Percentiles rank a stretch among this genome's conserved stretches.
These are phyloP conservation scores for Drosophila orosa DNA, from an alignment of 1,140 invertebrate species.

Conservation along the genomic window DNA sequence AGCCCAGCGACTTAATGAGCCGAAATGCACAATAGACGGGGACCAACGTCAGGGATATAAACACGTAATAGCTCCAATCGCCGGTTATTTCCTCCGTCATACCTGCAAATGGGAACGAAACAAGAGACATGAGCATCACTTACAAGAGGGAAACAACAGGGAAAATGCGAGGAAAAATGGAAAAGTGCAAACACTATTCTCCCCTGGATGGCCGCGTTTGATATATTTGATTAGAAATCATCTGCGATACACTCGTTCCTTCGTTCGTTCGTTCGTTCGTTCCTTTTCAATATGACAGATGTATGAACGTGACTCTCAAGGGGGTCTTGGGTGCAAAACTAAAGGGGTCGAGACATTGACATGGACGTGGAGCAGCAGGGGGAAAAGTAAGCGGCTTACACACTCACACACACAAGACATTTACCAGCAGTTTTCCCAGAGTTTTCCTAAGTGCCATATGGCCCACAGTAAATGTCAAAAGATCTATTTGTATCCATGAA, in stretches of 20 bases:
- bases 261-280: background rate
- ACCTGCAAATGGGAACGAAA: constrained; percentile 48
- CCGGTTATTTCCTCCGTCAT: constrained; percentile 83
- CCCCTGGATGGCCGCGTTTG: constrained; percentile 11
- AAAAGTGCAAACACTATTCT: constrained; percentile 33
- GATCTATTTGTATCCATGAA: constrained; percentile 17
- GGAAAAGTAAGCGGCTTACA: constrained; percentile 35
- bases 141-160: background rate
- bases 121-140: constrained; percentile 27
- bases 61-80: constrained; percentile 82
- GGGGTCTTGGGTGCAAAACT: background rate
- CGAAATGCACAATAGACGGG: constrained; percentile 84
- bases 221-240: constrained; percentile 55
- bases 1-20: constrained; percentile 83
- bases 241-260: constrained; percentile 32
- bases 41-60: constrained; percentile 78
- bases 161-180: background rate
- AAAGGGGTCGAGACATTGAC: background rate
- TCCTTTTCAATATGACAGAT: constrained; percentile 32
- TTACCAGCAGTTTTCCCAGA: constrained; percentile 30
- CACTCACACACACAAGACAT: constrained; percentile 16
- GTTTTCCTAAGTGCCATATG: constrained; percentile 15
- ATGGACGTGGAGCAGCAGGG: too few species aligned
- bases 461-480: constrained; percentile 20
- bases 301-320: constrained; percentile 37